phyloP scores from a whole-genome alignment of 2,888 invertebrate genomes.

The Xestia sexstrigata region DNA sequence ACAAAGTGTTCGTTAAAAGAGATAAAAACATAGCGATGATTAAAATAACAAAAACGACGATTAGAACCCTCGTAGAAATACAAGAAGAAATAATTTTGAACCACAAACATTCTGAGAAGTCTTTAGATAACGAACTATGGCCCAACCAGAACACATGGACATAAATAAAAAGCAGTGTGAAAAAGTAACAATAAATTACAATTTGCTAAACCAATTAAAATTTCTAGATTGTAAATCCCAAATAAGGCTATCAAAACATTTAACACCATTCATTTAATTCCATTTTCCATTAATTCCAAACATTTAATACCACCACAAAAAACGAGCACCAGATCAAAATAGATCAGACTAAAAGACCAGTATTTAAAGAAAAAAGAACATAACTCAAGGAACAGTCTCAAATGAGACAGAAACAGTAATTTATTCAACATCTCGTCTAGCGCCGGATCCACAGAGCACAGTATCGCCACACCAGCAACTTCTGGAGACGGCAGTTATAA shows the following conservation, averaged over 20 bases:
- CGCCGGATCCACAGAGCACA: constrained; percentile 48
- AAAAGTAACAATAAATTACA: constrained; percentile 19
- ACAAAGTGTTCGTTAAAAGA: constrained; percentile 16
- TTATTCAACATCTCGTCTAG: constrained; percentile 75
- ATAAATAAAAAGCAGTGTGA: background rate
- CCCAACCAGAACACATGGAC: background rate
- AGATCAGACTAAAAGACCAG: constrained; percentile 17
- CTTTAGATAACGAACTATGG: background rate
- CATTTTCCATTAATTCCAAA: no score
- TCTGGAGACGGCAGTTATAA: background rate
- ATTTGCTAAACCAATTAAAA: constrained; percentile 7
- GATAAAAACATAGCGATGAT: constrained; percentile 25
- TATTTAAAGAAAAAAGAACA: constrained; percentile 28
- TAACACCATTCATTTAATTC: no score
- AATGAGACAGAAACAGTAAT: constrained; percentile 67
- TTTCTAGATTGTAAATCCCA: constrained; percentile 5
- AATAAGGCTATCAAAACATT: constrained; percentile 37
- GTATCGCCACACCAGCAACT: background rate
- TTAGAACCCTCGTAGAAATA: constrained; percentile 27
- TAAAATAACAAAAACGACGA: constrained; percentile 36
- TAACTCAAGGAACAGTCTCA: constrained; percentile 28
- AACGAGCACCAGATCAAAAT: constrained; percentile 13
- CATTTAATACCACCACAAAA: constrained; percentile 29
- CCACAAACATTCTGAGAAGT: constrained; percentile 20
- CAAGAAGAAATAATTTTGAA: constrained; percentile 16